Percentiles rank a stretch among this genome's conserved stretches.
phyloP scores from a whole-genome alignment of 1,140 invertebrate genomes.

The Aphelenchoides besseyi region DNA sequence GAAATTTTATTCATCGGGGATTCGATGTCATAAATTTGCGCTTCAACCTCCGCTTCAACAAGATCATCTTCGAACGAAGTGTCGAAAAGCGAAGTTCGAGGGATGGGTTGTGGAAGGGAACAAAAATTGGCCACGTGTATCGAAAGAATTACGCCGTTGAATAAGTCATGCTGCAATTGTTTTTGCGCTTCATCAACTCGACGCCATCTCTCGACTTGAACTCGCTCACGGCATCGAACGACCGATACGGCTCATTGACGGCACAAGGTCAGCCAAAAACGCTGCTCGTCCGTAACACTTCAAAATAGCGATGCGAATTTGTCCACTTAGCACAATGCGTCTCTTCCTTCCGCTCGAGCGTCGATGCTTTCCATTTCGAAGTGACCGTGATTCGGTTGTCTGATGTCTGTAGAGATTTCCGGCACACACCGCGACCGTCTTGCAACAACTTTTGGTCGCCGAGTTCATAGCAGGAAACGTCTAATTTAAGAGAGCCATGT shows the following conservation, averaged over 20 bases:
- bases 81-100: background rate
- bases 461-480: too few species aligned
- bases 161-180: background rate
- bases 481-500: too few species aligned
- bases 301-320: background rate
- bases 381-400: background rate
- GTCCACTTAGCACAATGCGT: constrained; percentile 2
- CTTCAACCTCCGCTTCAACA: background rate
- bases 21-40: background rate
- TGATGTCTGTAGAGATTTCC: background rate
- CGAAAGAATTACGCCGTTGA: background rate
- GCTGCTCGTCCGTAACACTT: background rate
- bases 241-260: background rate
- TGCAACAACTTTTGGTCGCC: too few species aligned
- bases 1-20: background rate
- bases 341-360: background rate
- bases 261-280: background rate
- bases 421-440: too few species aligned
- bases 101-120: background rate
- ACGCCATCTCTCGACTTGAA: background rate
- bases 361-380: background rate
- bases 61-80: constrained; percentile 5
- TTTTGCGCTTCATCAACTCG: background rate
- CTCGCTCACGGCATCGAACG: background rate
- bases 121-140: background rate